Conservation (phyloP, 2,113 vertebrate species). For the Gallinago undulata region DNA sequence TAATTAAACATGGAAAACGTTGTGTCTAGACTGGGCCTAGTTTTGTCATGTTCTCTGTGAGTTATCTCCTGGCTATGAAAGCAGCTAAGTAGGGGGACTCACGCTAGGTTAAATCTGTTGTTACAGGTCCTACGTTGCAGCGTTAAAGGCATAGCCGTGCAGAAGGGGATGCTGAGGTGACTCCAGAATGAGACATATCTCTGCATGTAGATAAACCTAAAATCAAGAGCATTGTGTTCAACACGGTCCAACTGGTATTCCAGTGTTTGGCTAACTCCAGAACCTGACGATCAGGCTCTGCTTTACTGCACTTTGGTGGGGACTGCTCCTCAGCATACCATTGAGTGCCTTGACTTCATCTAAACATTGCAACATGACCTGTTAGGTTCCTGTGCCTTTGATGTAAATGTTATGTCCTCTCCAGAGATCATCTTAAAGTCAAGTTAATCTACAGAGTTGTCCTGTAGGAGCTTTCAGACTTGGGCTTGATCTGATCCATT, state of each 20-base stretch:
- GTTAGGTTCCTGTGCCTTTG: not conserved
- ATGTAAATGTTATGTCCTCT: not conserved
- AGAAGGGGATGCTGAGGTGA: not conserved
- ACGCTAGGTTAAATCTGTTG: not conserved
- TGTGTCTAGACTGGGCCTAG: not conserved
- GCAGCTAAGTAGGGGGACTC: not conserved
- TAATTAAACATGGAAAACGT: not conserved
- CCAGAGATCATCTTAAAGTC: not conserved
- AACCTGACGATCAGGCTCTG: not conserved
- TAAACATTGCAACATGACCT: not conserved
- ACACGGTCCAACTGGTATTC: not conserved
- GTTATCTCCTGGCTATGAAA: not conserved
- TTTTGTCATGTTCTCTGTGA: not conserved
- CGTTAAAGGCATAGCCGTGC: not conserved
- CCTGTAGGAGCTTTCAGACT: not conserved
- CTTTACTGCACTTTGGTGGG: not conserved
- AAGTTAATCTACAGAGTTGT: not conserved
- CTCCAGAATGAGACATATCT: not conserved
- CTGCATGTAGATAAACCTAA: not conserved
- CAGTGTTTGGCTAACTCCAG: not conserved
- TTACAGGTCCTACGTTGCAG: not conserved
- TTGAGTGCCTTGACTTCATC: not conserved
- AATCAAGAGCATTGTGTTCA: not conserved
- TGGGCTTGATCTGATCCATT: not conserved
- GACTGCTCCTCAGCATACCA: not conserved